These are phyloP conservation scores for Trialeurodes vaporariorum DNA, from an alignment of 1,140 invertebrate genomes.

Conservation along the genomic window DNA sequence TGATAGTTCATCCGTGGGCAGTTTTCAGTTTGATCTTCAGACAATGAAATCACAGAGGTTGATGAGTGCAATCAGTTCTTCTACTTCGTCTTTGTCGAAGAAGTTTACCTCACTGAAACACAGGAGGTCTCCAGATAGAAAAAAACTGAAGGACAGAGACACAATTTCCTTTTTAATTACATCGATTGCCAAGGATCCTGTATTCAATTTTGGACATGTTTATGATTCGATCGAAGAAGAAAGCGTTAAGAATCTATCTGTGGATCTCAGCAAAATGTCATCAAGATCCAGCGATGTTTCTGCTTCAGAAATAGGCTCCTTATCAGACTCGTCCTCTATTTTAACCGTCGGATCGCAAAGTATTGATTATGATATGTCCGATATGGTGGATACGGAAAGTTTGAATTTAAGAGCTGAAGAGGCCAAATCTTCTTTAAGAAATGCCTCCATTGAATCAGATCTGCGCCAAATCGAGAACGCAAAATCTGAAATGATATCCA, in stretches of 20 bases:
- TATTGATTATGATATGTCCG: background rate
- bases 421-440: too few relatives aligned
- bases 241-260: background rate
- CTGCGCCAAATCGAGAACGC: too few relatives aligned
- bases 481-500: too few relatives aligned
- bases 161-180: background rate
- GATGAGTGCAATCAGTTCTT: background rate
- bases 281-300: constrained; percentile 19
- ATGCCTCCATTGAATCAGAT: too few relatives aligned
- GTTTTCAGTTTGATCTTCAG: background rate
- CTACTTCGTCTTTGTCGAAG: background rate
- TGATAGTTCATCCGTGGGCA: background rate
- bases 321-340: constrained; percentile 9
- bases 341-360: background rate
- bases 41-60: background rate
- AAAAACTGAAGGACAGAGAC: background rate
- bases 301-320: constrained; percentile 15
- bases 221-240: background rate
- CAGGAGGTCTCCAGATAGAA: background rate
- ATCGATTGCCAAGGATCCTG: background rate
- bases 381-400: background rate
- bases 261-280: constrained; percentile 11
- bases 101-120: too few relatives aligned
- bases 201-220: background rate
- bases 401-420: too few relatives aligned